Evolutionary conservation across 2,888 invertebrate genomes (phyloP).

Genomic region (Neoscelio sp.): DNA sequence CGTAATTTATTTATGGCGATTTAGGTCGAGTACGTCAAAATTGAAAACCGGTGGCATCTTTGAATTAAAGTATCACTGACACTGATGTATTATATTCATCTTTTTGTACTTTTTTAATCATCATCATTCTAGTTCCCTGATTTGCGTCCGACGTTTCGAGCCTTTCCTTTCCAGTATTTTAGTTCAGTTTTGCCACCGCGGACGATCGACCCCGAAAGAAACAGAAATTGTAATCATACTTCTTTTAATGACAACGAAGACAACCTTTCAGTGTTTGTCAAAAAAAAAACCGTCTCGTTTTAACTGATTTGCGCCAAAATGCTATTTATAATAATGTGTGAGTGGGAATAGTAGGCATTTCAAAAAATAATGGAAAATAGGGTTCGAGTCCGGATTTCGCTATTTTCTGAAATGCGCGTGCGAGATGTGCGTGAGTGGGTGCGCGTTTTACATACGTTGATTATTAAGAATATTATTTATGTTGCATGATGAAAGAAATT

Average conservation of each 20-base stretch:
- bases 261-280: constrained; percentile 44
- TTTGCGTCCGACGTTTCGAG: constrained; percentile 19
- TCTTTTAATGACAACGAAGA: constrained; percentile 41
- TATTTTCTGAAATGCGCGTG: constrained; percentile 7
- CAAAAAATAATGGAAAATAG: no score
- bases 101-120: constrained; percentile 66
- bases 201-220: no score
- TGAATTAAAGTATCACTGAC: constrained; percentile 27
- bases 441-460: constrained; percentile 66
- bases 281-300: constrained; percentile 42
- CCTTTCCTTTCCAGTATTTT: constrained; percentile 6
- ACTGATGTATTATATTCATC: constrained; percentile 62
- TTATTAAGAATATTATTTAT: constrained; percentile 68
- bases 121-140: constrained; percentile 39
- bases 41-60: constrained; percentile 19
- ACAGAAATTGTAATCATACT: no score
- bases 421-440: constrained; percentile 36
- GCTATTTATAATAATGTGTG: constrained; percentile 57
- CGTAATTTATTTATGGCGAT: constrained; percentile 52
- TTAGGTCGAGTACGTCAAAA: constrained; percentile 42
- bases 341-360: background rate
- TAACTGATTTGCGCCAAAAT: constrained; percentile 60
- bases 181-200: constrained; percentile 44
- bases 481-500: constrained; percentile 68
- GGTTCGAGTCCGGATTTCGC: no score